These are phyloP conservation scores for Drosophila truncata DNA, from an alignment of 1,140 invertebrate genomes.

Conservation along the genomic window DNA sequence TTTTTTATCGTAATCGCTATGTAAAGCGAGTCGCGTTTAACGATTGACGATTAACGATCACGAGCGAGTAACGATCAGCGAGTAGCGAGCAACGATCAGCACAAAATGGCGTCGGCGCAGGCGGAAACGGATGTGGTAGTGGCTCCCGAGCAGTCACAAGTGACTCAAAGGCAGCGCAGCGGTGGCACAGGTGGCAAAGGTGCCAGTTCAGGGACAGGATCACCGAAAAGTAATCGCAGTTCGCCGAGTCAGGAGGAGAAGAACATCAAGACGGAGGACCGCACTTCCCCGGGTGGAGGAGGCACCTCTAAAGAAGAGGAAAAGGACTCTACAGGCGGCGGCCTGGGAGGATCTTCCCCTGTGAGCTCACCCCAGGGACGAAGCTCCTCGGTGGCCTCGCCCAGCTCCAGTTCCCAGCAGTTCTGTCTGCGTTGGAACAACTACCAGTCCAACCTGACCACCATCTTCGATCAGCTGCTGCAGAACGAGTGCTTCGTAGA, in stretches of 20 bases:
- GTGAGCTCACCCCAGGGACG: slow-evolving; percentile 36
- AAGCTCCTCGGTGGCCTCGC: slow-evolving; percentile 32
- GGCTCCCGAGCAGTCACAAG: slow-evolving; percentile 55
- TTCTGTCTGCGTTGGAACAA: slow-evolving; percentile 97
- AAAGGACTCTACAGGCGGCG: slow-evolving; percentile 13
- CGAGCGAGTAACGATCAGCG: slow-evolving; percentile 29
- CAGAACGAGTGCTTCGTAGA: slow-evolving; percentile 96
- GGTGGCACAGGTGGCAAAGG: slow-evolving; percentile 41
- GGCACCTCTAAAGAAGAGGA: slow-evolving; percentile 11
- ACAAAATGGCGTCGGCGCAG: slow-evolving; percentile 49
- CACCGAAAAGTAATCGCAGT: slow-evolving; percentile 14
- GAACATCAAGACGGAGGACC: slow-evolving; percentile 32
- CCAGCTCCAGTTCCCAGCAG: slow-evolving; percentile 84
- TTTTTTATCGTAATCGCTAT: slow-evolving; percentile 4
- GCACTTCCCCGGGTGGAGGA: slow-evolving; percentile 6
- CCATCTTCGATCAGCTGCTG: slow-evolving; percentile 95
- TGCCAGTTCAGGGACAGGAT: slow-evolving; percentile 23
- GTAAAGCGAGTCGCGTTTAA: slow-evolving; percentile 27
- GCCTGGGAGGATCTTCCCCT: slow-evolving; percentile 24
- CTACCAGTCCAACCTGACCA: slow-evolving; percentile 95
- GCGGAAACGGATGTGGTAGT: slow-evolving; percentile 44
- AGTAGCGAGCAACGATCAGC: slow-evolving; percentile 14
- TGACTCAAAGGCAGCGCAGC: slow-evolving; percentile 65
- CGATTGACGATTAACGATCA: slow-evolving; percentile 20
- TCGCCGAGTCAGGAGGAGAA: slow-evolving; percentile 24